Percentiles rank a stretch among this genome's conserved stretches.
These are phyloP conservation scores for Solea solea DNA, from an alignment of 2,113 vertebrate species.

Conservation along the genomic window DNA sequence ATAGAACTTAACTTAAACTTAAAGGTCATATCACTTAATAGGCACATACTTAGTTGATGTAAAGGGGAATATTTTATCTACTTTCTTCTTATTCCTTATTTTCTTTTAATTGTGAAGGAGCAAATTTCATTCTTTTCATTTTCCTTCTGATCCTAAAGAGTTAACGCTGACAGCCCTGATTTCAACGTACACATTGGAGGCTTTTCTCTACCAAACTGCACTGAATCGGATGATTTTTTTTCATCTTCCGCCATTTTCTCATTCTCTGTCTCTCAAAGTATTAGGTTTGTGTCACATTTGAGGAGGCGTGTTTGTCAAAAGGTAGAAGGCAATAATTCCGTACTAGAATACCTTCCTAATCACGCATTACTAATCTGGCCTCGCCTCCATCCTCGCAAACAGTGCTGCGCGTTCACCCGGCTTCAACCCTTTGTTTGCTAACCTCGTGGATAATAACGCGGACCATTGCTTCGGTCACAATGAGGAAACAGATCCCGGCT, in stretches of 20 bases:
- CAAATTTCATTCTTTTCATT: no score
- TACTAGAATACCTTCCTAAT: conserved; percentile 66
- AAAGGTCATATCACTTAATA: no score
- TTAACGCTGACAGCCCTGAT: no score
- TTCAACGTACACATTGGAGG: background rate
- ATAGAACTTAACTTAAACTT: no score
- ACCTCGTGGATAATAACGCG: conserved; percentile 56
- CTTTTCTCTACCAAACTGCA: conserved; percentile 21
- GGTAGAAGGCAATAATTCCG: conserved; percentile 49
- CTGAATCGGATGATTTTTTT: background rate
- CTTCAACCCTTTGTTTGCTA: conserved; percentile 65
- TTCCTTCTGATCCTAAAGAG: no score
- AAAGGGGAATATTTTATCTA: no score
- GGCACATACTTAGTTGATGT: no score
- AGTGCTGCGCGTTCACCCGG: conserved; percentile 8
- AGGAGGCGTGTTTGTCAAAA: conserved; percentile 21
- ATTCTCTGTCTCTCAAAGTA: conserved; percentile 10
- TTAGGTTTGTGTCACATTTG: conserved; percentile 11
- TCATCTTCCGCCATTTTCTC: conserved; percentile 14
- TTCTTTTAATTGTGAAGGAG: no score
- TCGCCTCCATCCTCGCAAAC: conserved; percentile 34
- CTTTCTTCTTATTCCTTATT: no score
- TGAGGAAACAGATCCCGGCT: conserved; percentile 66
- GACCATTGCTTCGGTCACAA: conserved; percentile 63
- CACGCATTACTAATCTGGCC: conserved; percentile 68